Conservation (phyloP, 2,113 vertebrate species). For the Tyrannus savana region DNA sequence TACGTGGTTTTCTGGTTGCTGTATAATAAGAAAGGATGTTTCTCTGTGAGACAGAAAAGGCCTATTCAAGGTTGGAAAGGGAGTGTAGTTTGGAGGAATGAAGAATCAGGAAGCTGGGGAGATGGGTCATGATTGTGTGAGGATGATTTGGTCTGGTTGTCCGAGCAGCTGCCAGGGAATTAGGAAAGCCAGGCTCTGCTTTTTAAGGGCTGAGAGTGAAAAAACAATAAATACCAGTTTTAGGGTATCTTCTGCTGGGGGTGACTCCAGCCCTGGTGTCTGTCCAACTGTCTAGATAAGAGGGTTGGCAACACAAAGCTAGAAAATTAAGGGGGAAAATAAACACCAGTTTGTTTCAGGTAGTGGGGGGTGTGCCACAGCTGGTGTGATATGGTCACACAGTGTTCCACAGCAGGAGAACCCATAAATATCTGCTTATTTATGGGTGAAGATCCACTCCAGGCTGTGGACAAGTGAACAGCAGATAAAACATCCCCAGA, state of each 20-base stretch:
- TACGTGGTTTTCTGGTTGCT: slow-evolving; percentile 49
- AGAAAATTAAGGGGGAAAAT: neutral
- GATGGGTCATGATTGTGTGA: neutral
- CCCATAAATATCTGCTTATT: neutral
- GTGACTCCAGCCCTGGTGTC: neutral
- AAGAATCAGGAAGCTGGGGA: slow-evolving; percentile 38
- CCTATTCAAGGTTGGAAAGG: slow-evolving; percentile 25
- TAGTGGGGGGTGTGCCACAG: neutral
- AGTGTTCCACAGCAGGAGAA: neutral
- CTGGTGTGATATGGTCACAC: neutral
- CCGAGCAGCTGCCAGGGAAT: slow-evolving; percentile 31
- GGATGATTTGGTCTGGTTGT: neutral
- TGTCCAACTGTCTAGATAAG: neutral
- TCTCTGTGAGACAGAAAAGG: slow-evolving; percentile 51
- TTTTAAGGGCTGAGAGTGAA: neutral
- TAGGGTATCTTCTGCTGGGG: neutral
- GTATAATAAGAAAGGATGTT: slow-evolving; percentile 45
- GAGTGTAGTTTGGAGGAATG: neutral
- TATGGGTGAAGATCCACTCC: neutral
- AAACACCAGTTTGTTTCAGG: neutral
- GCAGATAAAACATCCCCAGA: neutral
- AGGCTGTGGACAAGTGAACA: neutral
- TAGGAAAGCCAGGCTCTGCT: neutral
- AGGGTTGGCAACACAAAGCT: neutral
- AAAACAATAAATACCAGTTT: neutral